These are phyloP conservation scores for Cheilosia pagana DNA, from an alignment of 2,888 invertebrate species.

Conservation along the genomic window DNA sequence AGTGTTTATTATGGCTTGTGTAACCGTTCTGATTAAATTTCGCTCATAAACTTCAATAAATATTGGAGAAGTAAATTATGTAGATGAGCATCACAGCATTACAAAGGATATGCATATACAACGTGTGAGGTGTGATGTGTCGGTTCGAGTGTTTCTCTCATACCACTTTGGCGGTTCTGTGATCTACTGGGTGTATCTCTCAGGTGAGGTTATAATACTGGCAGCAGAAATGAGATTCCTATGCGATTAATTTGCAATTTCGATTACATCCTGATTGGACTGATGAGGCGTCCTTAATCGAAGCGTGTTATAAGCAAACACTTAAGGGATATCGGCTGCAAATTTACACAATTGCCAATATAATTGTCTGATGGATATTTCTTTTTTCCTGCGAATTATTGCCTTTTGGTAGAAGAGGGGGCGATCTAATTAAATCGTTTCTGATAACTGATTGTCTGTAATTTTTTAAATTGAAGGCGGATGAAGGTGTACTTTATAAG, in stretches of 20 bases:
- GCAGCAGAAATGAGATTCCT: slow-evolving; percentile 73
- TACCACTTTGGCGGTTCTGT: neutral
- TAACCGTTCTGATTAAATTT: slow-evolving; percentile 74
- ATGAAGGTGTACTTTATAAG: neutral
- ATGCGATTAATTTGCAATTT: slow-evolving; percentile 75
- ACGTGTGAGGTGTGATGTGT: neutral
- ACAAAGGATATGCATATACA: slow-evolving; percentile 50
- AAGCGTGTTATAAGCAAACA: slow-evolving; percentile 65
- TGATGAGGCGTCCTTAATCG: slow-evolving; percentile 69
- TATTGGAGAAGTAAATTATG: slow-evolving; percentile 75
- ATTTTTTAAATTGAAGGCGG: neutral
- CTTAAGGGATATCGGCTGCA: slow-evolving; percentile 58
- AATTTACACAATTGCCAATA: slow-evolving; percentile 51
- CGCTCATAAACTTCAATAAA: slow-evolving; percentile 73
- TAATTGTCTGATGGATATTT: slow-evolving; percentile 46
- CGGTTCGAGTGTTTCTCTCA: neutral
- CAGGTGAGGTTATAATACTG: slow-evolving; percentile 58
- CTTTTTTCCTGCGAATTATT: slow-evolving; percentile 2
- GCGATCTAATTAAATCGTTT: slow-evolving; percentile 43
- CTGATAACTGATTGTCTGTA: slow-evolving; percentile 1
- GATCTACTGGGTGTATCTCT: slow-evolving; percentile 3
- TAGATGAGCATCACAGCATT: slow-evolving; percentile 65
- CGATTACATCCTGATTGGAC: slow-evolving; percentile 73
- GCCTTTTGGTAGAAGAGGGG: slow-evolving; percentile 14
- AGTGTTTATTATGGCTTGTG: slow-evolving; percentile 72